Evolutionary conservation across 1,140 invertebrate genomes (phyloP), one percentile per base, ranked within the genome.

Genomic region (Aethina tumida): DNA sequence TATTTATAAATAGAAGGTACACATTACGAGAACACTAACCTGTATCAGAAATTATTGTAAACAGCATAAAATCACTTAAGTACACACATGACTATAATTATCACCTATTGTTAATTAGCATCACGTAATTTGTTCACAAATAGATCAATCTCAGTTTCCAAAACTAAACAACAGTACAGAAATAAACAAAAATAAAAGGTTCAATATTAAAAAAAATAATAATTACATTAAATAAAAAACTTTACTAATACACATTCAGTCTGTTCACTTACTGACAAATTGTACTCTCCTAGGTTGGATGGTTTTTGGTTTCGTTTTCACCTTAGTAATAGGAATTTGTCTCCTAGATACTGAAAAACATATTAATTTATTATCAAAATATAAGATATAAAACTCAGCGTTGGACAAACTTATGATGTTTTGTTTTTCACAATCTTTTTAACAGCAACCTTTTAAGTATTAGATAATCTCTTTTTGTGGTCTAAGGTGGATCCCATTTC

Each of bases 201-300:
- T n/a, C n/a, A n/a, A 28, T 17, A 5, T 25, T 16, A 28, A 12
- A 12, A 9, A 13, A 36, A 33, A 19, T 14, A 9, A 19, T 21
- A 35, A 36, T 17, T 17, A 1, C 24, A 14, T 19, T 36, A 25
- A 14, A 15, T 25, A 36, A 27, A 14, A 12, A 19, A 25, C 5
- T 22, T 22, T 24, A 71, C n/a, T n/a, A n/a, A n/a, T n/a, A n/a
- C n/a, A n/a, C n/a, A n/a, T n/a, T n/a, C n/a, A n/a, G n/a, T n/a
- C n/a, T n/a, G n/a, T n/a, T n/a, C n/a, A 85, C 83, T 87, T 73
- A 87, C 83, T 84, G 64, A 87, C 84, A 60, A 87, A 86, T 71
- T 85, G 84, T 30, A 86, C 81, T 72, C 85, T 85, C 70, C 85
- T 88, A 29, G 81, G 82, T 56, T 83, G 79, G 64, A 79, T 80